phyloP scores from a whole-genome alignment of 2,888 invertebrate species.

The Metacarcinus magister region DNA sequence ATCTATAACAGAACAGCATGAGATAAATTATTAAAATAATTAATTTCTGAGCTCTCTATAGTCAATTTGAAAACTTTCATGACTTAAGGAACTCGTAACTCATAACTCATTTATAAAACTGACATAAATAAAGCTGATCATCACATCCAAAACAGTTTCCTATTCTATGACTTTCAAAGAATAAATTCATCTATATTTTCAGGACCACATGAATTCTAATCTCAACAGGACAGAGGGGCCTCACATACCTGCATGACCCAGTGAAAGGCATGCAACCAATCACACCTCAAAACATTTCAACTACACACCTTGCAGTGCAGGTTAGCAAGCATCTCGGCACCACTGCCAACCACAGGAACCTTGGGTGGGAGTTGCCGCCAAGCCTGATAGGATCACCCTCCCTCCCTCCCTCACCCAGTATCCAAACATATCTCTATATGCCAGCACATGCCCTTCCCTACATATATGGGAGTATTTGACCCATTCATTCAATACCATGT shows the following conservation, averaged over 20 bases:
- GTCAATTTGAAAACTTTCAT: not conserved
- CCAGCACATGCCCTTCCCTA: too few relatives aligned
- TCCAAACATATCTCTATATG: not conserved
- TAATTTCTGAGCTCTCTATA: not conserved
- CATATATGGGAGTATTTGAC: too few relatives aligned
- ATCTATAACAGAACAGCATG: not conserved
- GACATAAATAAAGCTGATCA: not conserved
- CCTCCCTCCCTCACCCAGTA: not conserved
- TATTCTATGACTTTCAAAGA: not conserved
- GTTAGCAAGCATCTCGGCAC: not conserved
- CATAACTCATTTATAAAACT: not conserved
- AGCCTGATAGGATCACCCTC: not conserved
- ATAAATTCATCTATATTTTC: not conserved
- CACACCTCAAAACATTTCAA: not conserved
- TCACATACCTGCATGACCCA: not conserved
- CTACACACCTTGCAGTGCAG: conserved; percentile 22
- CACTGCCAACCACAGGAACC: not conserved
- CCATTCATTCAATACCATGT: too few relatives aligned
- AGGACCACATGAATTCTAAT: not conserved
- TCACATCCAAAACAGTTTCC: not conserved
- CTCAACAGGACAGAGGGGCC: not conserved
- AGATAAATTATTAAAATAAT: not conserved
- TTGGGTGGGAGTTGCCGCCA: not conserved
- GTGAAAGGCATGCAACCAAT: not conserved
- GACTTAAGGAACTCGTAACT: not conserved